These are phyloP conservation scores for Caiman crocodilus DNA, from an alignment of 2,797 vertebrate genomes.

Conservation along the genomic window DNA sequence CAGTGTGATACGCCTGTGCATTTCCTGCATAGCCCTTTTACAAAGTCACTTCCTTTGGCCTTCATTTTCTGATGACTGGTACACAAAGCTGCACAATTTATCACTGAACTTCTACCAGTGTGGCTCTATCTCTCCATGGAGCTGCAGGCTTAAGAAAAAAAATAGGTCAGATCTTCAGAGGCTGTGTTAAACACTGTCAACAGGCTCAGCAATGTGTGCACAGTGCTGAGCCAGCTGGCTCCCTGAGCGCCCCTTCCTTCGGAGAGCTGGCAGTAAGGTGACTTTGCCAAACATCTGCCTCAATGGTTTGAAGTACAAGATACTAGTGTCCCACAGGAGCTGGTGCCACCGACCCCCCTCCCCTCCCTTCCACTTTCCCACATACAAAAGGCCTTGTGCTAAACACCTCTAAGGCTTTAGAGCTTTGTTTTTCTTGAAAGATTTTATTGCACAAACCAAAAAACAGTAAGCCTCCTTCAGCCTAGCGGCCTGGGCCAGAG, in stretches of 20 bases:
- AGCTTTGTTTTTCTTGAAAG: background rate
- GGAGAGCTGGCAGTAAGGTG: background rate
- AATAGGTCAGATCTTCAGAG: too few species aligned
- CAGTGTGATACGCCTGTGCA: background rate
- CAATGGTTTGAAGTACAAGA: background rate
- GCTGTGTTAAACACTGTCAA: too few species aligned
- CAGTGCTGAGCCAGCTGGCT: too few species aligned
- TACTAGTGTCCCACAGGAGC: background rate
- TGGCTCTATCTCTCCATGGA: too few species aligned
- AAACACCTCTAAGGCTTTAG: background rate
- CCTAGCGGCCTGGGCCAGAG: too few species aligned
- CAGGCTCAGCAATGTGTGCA: too few species aligned
- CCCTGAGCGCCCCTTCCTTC: background rate
- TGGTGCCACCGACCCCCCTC: background rate
- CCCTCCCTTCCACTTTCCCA: background rate
- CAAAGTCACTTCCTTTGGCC: too few species aligned
- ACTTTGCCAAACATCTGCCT: background rate
- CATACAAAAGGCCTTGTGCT: accelerated
- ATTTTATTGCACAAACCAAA: background rate
- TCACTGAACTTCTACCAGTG: background rate
- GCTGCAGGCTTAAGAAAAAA: too few species aligned
- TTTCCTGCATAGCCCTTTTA: background rate
- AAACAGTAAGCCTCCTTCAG: slow-evolving; percentile 24
- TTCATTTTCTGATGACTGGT: too few species aligned
- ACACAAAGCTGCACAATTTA: background rate